phyloP scores from a whole-genome alignment of 2,888 invertebrate genomes.

The Taenaris catops region DNA sequence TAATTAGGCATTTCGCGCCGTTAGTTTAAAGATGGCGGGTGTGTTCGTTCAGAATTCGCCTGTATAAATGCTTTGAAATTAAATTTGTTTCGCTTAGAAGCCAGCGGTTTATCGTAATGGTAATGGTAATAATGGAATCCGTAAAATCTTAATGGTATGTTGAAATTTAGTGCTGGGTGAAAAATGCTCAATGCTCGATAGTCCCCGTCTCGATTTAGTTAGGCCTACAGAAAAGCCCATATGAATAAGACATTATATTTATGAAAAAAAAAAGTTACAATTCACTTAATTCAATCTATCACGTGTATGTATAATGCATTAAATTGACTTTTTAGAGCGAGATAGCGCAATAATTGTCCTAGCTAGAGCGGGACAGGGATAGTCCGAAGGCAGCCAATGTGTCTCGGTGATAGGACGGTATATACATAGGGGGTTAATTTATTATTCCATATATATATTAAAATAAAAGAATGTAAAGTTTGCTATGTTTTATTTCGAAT shows the following conservation, averaged over 20 bases:
- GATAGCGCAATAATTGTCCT: constrained; percentile 27
- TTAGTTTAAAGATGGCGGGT: constrained; percentile 29
- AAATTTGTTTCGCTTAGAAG: constrained; percentile 54
- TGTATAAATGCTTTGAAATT: constrained; percentile 45
- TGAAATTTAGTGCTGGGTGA: constrained; percentile 45
- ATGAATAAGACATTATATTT: constrained; percentile 11
- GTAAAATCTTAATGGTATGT: constrained; percentile 47
- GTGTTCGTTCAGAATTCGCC: constrained; percentile 46
- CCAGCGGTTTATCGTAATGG: constrained; percentile 44
- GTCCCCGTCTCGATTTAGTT: constrained; percentile 44
- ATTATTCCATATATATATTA: constrained; percentile 76
- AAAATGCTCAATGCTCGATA: constrained; percentile 61
- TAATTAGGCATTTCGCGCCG: too few relatives aligned
- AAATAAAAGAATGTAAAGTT: constrained; percentile 74
- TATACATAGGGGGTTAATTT: constrained; percentile 63
- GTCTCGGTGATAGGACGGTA: constrained; percentile 67
- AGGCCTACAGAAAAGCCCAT: constrained; percentile 17
- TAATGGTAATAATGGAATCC: constrained; percentile 44
- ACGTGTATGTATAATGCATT: constrained; percentile 1
- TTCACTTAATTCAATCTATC: constrained; percentile 1
- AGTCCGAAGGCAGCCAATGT: constrained; percentile 51
- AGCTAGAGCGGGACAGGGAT: constrained; percentile 49
- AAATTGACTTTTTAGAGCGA: constrained; percentile 20
- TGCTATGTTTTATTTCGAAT: constrained; percentile 47
- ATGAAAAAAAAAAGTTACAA: too few relatives aligned